Conservation (phyloP, 2,113 vertebrate species). For the Rostratula benghalensis region DNA sequence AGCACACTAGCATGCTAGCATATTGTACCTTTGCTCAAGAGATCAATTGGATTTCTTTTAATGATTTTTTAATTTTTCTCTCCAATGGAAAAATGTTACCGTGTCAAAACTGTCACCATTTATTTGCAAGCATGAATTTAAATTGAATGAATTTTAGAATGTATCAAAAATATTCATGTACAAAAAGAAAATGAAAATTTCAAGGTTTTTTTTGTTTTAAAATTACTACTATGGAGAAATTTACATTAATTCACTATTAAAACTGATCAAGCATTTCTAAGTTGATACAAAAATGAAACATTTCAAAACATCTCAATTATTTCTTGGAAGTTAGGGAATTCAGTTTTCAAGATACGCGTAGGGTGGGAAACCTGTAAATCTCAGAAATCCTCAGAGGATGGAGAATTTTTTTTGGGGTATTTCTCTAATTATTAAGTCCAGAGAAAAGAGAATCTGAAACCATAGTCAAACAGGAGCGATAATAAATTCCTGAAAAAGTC, state of each 20-base stretch:
- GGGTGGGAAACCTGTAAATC: neutral
- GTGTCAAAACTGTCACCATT: neutral
- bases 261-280: neutral
- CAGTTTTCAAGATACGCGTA: neutral
- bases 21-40: neutral
- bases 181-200: neutral
- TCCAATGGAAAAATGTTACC: neutral
- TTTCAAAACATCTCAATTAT: neutral
- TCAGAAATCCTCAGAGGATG: neutral
- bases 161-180: neutral
- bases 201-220: fast-evolving
- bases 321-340: neutral
- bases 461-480: neutral
- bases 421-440: neutral
- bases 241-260: neutral
- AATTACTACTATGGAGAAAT: neutral
- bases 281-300: neutral
- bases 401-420: neutral
- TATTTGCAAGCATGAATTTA: neutral
- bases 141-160: neutral
- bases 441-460: neutral
- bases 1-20: neutral
- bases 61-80: neutral
- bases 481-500: neutral
- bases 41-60: neutral